Evolutionary conservation across 2,113 vertebrate species (phyloP).

Genomic region (Grammomys dolichurus): DNA sequence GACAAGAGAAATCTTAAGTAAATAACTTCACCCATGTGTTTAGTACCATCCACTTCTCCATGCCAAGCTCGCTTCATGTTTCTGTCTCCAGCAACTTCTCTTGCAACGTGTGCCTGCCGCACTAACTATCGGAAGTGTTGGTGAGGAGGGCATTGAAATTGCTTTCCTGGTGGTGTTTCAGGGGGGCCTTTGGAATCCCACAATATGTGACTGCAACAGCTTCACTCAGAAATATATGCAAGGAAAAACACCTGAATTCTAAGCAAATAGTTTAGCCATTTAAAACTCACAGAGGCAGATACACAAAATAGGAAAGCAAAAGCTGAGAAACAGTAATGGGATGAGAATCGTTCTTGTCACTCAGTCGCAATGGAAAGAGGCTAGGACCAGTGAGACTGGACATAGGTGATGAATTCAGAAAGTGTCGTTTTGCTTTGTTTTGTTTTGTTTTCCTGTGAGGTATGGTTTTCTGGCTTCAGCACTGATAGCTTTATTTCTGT

Average conservation of each 20-base stretch:
- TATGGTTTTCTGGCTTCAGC: slow-evolving; percentile 27
- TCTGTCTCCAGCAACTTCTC: slow-evolving; percentile 80
- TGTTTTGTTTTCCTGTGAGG: slow-evolving; percentile 3
- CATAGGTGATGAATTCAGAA: not conserved
- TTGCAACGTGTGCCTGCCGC: slow-evolving; percentile 71
- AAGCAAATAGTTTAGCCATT: slow-evolving; percentile 75
- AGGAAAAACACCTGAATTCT: slow-evolving; percentile 80
- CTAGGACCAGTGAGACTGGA: not conserved
- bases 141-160: slow-evolving; percentile 75
- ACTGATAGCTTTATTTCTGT: slow-evolving; percentile 4
- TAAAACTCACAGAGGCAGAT: slow-evolving; percentile 70
- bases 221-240: slow-evolving; percentile 72
- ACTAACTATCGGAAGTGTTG: slow-evolving; percentile 81
- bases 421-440: not conserved
- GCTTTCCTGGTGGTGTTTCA: slow-evolving; percentile 74
- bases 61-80: slow-evolving; percentile 80
- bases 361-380: not conserved
- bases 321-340: not conserved
- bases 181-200: slow-evolving; percentile 78
- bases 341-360: not conserved
- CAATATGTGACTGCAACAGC: slow-evolving; percentile 73
- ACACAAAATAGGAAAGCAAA: slow-evolving; percentile 43
- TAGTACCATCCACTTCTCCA: slow-evolving; percentile 78
- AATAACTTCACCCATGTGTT: slow-evolving; percentile 84
- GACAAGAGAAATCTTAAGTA: slow-evolving; percentile 81